phyloP scores from a whole-genome alignment of 2,113 vertebrate genomes.

The Nanger granti region DNA sequence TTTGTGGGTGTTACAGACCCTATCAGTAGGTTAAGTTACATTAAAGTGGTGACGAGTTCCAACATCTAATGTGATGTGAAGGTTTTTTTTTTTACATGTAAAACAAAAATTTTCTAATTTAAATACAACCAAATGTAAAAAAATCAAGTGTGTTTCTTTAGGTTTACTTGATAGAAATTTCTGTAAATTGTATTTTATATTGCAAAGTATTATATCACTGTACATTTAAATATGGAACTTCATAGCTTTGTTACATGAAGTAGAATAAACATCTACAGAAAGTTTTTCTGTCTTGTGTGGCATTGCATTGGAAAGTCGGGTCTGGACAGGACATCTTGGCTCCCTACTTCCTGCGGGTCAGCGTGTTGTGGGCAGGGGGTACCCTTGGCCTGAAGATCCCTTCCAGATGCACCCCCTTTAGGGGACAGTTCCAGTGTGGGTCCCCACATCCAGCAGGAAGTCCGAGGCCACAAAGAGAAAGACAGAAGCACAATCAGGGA shows the following conservation, averaged over 20 bases:
- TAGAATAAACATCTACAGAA: slow-evolving; percentile 82
- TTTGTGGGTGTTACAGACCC: slow-evolving; percentile 24
- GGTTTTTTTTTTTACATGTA: slow-evolving; percentile 52
- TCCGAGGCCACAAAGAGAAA: neutral
- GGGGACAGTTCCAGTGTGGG: neutral
- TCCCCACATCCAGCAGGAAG: neutral
- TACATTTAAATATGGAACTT: slow-evolving; percentile 76
- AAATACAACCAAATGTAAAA: slow-evolving; percentile 78
- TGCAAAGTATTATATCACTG: slow-evolving; percentile 79
- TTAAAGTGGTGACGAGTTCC: slow-evolving; percentile 50
- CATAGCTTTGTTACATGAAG: slow-evolving; percentile 82
- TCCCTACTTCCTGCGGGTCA: too few relatives aligned
- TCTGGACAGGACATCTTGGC: neutral
- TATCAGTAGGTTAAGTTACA: neutral
- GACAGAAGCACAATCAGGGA: too few relatives aligned
- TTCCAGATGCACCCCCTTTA: neutral
- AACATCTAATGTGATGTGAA: slow-evolving; percentile 66
- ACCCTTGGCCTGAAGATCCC: neutral
- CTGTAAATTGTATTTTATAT: slow-evolving; percentile 85
- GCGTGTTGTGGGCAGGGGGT: neutral
- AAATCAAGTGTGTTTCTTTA: slow-evolving; percentile 79
- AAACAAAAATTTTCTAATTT: slow-evolving; percentile 79
- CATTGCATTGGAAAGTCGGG: neutral
- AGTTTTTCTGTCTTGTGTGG: slow-evolving; percentile 23
- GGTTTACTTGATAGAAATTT: slow-evolving; percentile 76